Evolutionary conservation across 2,113 vertebrate genomes (phyloP), one percentile per base, ranked within the genome.

Genomic region (Prionailurus bengalensis): DNA sequence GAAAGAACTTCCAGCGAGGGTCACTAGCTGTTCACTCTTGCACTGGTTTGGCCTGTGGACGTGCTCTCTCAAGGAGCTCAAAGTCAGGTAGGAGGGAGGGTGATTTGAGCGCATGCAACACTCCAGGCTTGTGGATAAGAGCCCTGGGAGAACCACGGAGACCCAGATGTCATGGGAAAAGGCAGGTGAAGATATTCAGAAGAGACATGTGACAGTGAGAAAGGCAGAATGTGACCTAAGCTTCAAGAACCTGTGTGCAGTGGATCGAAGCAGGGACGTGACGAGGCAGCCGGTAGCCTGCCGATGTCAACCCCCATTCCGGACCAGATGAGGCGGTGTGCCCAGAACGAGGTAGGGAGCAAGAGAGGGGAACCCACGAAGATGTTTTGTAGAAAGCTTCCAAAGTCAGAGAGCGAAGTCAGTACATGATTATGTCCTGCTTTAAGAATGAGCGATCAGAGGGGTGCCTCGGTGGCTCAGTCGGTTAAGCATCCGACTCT

Each of bases 281-380:
- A 51, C 2, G 1, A 70, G 33, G 53, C 8, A 17, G 58, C 4
- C 4, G 1, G 15, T 5, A 48, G n/a, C n/a, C 17, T 4, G 29
- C 13, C 15, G n/a, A 31, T 7, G 11, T 45, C 19, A 10, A 11
- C 79, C n/a, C 82, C 74, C 25, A 11, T 25, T 7, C 29, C 2
- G n/a, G 84, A 16, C 81, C 45, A 23, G 36, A 21, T 3, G n/a
- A 86, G 82, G 29, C 36, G 25, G 7, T 51, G 31, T 15, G n/a
- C 10, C 92, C 53, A 70, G 74, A 39, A 31, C 13, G 55, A 23
- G 33, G 14, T 12, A 39, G 27, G 15, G 15, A 3, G 16, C 25
- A 13, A 4, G 33, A 74, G 9, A 21, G 19, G 8, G 17, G 70
- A 63, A 13, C 39, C 27, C 27, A 3, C 12, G 68, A 42, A 23